Conservation (phyloP, 2,797 vertebrate species). For the Eupleurogrammus muticus region DNA sequence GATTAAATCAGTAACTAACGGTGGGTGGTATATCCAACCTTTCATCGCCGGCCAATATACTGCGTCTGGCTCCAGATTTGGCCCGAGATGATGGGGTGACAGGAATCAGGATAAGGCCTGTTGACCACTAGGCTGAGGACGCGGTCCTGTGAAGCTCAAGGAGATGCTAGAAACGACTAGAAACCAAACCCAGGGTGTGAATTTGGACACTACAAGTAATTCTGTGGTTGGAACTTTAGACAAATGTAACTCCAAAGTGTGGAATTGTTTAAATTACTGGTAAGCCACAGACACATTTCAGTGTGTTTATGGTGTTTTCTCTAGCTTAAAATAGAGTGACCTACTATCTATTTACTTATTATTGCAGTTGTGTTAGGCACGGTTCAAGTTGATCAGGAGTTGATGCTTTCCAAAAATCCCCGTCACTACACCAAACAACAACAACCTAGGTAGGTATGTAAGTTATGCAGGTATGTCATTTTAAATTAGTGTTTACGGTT, state of each 20-base stretch:
- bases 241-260: neutral
- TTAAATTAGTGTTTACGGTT: neutral
- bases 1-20: conserved; percentile 61
- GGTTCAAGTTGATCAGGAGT: too few relatives aligned
- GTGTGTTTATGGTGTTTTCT: neutral
- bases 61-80: conserved; percentile 52
- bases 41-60: conserved; percentile 73
- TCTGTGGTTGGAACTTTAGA: conserved; percentile 1
- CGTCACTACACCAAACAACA: too few relatives aligned
- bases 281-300: neutral
- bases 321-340: neutral
- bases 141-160: conserved; percentile 19
- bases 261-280: neutral
- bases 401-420: too few relatives aligned
- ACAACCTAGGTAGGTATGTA: too few relatives aligned
- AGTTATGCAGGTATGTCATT: neutral
- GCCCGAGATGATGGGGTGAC: conserved; percentile 51
- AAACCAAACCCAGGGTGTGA: conserved; percentile 10
- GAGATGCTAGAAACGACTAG: neutral
- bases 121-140: conserved; percentile 45
- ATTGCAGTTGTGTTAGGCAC: too few relatives aligned
- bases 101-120: conserved; percentile 54
- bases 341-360: too few relatives aligned
- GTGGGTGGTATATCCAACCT: conserved; percentile 65
- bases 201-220: neutral